Conservation (phyloP, 2,113 vertebrate genomes). For the Diadophis punctatus region DNA sequence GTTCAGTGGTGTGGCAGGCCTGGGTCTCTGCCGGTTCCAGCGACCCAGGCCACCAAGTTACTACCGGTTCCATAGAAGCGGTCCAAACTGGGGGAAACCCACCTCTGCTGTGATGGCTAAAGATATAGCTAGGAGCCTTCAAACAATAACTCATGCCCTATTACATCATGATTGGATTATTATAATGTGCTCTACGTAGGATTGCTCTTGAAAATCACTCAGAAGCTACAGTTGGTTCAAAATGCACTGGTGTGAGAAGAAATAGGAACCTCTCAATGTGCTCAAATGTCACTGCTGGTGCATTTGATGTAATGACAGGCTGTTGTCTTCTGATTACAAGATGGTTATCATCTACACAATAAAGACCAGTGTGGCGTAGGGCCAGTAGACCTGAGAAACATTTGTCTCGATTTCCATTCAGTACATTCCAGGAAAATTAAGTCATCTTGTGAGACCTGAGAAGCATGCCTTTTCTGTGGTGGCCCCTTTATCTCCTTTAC, state of each 20-base stretch:
- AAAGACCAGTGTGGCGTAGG: neutral
- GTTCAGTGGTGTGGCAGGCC: too few species aligned
- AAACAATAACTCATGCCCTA: neutral
- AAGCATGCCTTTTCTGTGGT: neutral
- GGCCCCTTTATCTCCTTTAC: neutral
- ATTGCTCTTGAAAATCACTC: neutral
- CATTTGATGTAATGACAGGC: neutral
- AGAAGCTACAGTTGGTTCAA: neutral
- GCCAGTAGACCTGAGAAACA: neutral
- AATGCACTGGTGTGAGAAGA: neutral
- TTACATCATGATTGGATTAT: neutral
- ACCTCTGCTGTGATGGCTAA: neutral
- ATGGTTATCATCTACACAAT: neutral
- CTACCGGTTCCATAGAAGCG: too few species aligned
- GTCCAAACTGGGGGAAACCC: too few species aligned
- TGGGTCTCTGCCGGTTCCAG: too few species aligned
- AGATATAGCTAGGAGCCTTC: neutral
- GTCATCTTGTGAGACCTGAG: neutral
- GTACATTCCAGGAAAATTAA: neutral
- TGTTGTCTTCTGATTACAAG: neutral
- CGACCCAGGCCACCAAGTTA: too few species aligned
- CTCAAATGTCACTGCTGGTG: neutral
- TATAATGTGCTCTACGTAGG: neutral
- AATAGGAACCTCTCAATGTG: neutral
- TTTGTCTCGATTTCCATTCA: neutral